phyloP scores from a whole-genome alignment of 1,140 invertebrate genomes.

The Drosophila carrolli region DNA sequence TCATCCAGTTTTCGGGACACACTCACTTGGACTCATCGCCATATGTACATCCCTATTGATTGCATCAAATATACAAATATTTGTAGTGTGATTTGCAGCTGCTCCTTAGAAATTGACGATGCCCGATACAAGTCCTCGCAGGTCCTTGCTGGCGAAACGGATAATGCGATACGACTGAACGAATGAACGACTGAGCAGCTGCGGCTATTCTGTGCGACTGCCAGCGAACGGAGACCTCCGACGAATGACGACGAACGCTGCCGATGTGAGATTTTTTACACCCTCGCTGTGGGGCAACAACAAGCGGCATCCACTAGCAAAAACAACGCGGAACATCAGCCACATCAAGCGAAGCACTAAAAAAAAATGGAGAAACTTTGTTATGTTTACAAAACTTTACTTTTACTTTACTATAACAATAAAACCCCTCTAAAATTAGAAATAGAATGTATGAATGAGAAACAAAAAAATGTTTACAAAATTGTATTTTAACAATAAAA shows the following conservation, averaged over 20 bases:
- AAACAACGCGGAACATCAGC: background rate
- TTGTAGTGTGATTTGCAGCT: constrained; percentile 15
- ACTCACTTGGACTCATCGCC: constrained; percentile 45
- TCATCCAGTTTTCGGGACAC: constrained; percentile 25
- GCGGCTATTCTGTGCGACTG: constrained; percentile 18
- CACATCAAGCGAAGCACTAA: too few relatives aligned
- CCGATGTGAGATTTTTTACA: constrained; percentile 40
- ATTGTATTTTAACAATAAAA: too few relatives aligned
- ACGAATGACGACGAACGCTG: constrained; percentile 28
- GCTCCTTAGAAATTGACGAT: background rate
- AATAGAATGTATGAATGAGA: too few relatives aligned
- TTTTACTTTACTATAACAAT: too few relatives aligned
- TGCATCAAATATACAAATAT: constrained; percentile 57
- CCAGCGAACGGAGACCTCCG: constrained; percentile 22
- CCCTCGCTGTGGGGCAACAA: constrained; percentile 16
- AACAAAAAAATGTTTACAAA: too few relatives aligned
- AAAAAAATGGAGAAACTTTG: too few relatives aligned
- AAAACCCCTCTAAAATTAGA: too few relatives aligned
- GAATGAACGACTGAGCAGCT: background rate
- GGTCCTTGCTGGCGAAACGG: constrained; percentile 26
- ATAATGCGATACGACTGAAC: constrained; percentile 15
- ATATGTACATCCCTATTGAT: constrained; percentile 54
- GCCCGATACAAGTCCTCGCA: too few relatives aligned
- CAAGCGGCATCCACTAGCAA: background rate
- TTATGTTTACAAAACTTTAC: too few relatives aligned